phyloP scores from a whole-genome alignment of 1,140 invertebrate species.

The Medauroidea extradentata region DNA sequence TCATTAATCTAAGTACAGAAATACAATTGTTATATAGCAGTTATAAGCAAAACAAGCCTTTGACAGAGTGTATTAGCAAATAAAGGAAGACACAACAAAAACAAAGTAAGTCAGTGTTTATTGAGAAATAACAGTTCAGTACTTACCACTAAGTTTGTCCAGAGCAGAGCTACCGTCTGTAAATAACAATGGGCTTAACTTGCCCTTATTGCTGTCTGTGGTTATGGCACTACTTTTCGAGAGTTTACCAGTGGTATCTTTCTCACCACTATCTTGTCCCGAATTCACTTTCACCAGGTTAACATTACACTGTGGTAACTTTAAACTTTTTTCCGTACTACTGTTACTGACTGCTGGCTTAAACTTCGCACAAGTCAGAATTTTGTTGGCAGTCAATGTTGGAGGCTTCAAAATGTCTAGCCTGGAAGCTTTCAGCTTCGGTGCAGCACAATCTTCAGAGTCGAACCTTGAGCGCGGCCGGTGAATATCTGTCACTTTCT shows the following conservation, averaged over 20 bases:
- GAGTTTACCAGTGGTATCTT: conserved; percentile 16
- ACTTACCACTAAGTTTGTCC: too few species aligned
- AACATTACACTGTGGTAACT: conserved; percentile 39
- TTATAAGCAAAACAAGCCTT: too few species aligned
- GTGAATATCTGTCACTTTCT: conserved; percentile 28
- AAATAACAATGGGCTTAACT: too few species aligned
- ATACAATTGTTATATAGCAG: too few species aligned
- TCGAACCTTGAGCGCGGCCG: conserved; percentile 6
- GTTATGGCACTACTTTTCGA: too few species aligned
- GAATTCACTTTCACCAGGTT: conserved; percentile 42
- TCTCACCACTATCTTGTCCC: conserved; percentile 41
- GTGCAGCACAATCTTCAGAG: conserved; percentile 13
- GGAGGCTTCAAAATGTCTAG: conserved; percentile 39
- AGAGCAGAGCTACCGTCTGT: too few species aligned
- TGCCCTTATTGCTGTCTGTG: too few species aligned
- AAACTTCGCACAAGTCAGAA: conserved; percentile 15
- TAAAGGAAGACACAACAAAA: too few species aligned
- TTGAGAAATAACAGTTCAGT: too few species aligned
- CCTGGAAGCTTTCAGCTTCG: conserved; percentile 25
- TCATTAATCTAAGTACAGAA: too few species aligned
- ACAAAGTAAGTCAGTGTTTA: too few species aligned
- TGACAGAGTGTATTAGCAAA: too few species aligned
- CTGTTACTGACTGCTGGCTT: conserved; percentile 8
- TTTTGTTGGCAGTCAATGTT: conserved; percentile 28
- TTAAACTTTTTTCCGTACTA: conserved; percentile 23